Percentiles rank a stretch among this genome's conserved stretches.
Conservation (phyloP, 1,140 invertebrate genomes). For the Pseudomyrmex gracilis region DNA sequence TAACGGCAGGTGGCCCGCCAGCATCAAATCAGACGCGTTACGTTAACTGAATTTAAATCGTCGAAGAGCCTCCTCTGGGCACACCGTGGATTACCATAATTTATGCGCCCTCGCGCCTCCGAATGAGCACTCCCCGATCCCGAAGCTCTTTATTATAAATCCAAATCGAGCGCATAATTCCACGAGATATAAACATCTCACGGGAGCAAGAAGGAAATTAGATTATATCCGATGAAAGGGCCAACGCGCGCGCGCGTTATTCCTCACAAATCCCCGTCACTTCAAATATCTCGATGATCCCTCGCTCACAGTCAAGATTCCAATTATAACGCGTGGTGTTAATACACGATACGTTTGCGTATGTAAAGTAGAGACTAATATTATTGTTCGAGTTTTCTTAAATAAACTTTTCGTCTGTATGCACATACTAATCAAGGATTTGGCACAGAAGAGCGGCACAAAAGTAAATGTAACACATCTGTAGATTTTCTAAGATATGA, state of each 20-base stretch:
- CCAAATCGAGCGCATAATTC: slow-evolving; percentile 82
- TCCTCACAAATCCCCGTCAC: slow-evolving; percentile 28
- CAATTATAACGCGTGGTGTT: not conserved
- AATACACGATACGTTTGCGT: not conserved
- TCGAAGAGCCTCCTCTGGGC: slow-evolving; percentile 65
- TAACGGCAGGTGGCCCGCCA: slow-evolving; percentile 80
- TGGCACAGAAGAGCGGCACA: too few relatives aligned
- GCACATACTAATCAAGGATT: too few relatives aligned
- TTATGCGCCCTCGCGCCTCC: slow-evolving; percentile 81
- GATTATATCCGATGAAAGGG: slow-evolving; percentile 72
- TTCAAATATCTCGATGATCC: slow-evolving; percentile 1
- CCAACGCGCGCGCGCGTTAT: not conserved
- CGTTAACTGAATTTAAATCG: slow-evolving; percentile 85
- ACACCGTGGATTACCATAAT: slow-evolving; percentile 82
- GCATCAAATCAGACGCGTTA: slow-evolving; percentile 82
- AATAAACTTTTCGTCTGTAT: not conserved
- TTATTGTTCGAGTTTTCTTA: slow-evolving; percentile 2
- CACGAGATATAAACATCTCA: slow-evolving; percentile 79
- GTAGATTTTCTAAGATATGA: slow-evolving; percentile 55
- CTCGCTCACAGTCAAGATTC: not conserved
- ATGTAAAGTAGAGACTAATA: not conserved
- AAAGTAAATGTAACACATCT: slow-evolving; percentile 47
- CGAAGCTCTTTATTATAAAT: slow-evolving; percentile 82
- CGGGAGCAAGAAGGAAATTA: slow-evolving; percentile 64
- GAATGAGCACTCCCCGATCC: slow-evolving; percentile 69